Evolutionary conservation across 1,140 invertebrate species (phyloP).

Genomic region (Heliconius nattereri): DNA sequence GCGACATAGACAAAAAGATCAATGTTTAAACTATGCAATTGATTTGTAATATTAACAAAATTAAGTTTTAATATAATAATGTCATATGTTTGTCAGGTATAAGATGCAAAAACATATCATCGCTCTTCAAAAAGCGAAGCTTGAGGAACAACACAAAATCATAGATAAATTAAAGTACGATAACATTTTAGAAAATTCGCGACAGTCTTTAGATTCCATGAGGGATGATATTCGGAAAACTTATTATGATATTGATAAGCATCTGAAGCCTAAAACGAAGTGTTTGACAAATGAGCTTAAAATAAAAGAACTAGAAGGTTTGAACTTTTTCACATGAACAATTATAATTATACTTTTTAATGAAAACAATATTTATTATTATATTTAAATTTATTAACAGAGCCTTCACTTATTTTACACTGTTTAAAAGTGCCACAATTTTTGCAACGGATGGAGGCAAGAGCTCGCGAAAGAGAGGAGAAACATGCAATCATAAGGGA

Average conservation of each 20-base stretch:
- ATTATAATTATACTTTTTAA: neutral
- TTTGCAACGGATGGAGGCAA: constrained; percentile 84
- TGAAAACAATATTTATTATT: neutral
- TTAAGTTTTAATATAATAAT: neutral
- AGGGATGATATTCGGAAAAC: constrained; percentile 82
- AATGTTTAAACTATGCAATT: too few species aligned
- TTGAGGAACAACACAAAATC: constrained; percentile 83
- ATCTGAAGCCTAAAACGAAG: constrained; percentile 82
- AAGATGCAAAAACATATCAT: constrained; percentile 85
- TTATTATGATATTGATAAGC: constrained; percentile 81
- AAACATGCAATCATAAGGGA: constrained; percentile 83
- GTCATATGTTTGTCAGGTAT: constrained; percentile 77
- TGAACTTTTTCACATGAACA: neutral
- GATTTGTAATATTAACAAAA: too few species aligned
- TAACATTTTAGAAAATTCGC: constrained; percentile 83
- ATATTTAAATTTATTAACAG: constrained; percentile 40
- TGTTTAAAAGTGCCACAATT: constrained; percentile 83
- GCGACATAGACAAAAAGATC: too few species aligned
- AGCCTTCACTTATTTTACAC: constrained; percentile 74
- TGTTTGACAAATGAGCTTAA: constrained; percentile 80
- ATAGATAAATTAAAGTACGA: constrained; percentile 85
- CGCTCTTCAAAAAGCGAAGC: constrained; percentile 82
- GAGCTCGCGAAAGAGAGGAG: constrained; percentile 83
- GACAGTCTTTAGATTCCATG: constrained; percentile 81
- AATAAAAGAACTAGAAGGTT: constrained; percentile 69